Conservation (phyloP, 2,113 vertebrate genomes). For the Sceloporus undulatus region DNA sequence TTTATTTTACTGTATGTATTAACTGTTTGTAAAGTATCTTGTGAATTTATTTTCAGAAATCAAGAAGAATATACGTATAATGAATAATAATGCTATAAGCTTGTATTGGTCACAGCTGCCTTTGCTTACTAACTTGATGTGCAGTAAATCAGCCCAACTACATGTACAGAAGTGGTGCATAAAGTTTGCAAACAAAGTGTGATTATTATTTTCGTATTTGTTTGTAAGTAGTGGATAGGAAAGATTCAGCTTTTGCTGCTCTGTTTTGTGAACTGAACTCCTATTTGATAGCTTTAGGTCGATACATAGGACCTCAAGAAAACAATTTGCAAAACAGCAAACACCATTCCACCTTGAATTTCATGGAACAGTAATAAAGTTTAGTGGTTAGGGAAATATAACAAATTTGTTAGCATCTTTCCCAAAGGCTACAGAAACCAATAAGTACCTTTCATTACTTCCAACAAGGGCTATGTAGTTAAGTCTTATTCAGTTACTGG, state of each 20-base stretch:
- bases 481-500: neutral
- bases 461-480: no score
- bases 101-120: neutral
- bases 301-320: neutral
- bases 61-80: neutral
- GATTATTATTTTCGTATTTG: conserved; percentile 30
- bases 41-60: neutral
- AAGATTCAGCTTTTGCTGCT: neutral
- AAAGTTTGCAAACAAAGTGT: neutral
- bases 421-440: neutral
- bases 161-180: conserved; percentile 4
- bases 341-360: neutral
- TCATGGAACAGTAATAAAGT: neutral
- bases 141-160: neutral
- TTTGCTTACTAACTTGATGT: conserved; percentile 25
- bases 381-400: neutral
- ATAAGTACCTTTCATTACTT: no score
- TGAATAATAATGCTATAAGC: neutral
- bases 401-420: neutral
- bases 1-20: neutral
- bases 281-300: neutral
- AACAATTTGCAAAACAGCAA: neutral
- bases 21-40: neutral
- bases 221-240: conserved; percentile 39
- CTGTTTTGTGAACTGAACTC: neutral